Percentiles rank a stretch among this genome's conserved stretches.
Evolutionary conservation across 2,888 invertebrate species (phyloP).

Genomic region (Platerodrilus igneus): DNA sequence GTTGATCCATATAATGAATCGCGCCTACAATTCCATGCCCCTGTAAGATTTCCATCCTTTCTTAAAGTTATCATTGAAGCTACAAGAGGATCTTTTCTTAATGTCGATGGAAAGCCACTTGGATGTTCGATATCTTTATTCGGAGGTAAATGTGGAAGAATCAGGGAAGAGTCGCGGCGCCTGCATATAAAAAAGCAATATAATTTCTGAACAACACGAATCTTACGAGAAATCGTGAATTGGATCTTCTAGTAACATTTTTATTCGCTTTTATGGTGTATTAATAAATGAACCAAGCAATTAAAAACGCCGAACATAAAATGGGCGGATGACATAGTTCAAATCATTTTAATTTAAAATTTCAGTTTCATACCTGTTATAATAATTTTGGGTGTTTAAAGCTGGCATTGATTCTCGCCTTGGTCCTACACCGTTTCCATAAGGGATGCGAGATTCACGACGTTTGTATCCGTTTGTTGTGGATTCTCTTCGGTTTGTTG

Average conservation of each 20-base stretch:
- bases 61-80: conserved; percentile 39
- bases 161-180: conserved; percentile 61
- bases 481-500: conserved; percentile 36
- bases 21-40: conserved; percentile 30
- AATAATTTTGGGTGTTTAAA: conserved; percentile 36
- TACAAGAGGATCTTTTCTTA: conserved; percentile 53
- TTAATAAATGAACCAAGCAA: too few relatives aligned
- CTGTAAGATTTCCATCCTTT: conserved; percentile 31
- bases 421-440: conserved; percentile 50
- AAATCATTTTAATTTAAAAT: too few relatives aligned
- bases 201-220: too few relatives aligned
- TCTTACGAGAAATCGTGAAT: not conserved
- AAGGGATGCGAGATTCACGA: conserved; percentile 38
- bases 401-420: conserved; percentile 50
- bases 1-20: conserved; percentile 41
- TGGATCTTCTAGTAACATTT: too few relatives aligned
- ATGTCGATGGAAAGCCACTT: conserved; percentile 63
- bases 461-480: conserved; percentile 17
- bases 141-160: conserved; percentile 55
- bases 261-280: too few relatives aligned
- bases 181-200: conserved; percentile 39
- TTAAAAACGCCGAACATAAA: too few relatives aligned
- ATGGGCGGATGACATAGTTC: too few relatives aligned
- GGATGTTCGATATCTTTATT: conserved; percentile 63
- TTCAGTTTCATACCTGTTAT: conserved; percentile 42